Percentiles rank a stretch among this genome's conserved stretches.
Evolutionary conservation across 2,113 vertebrate genomes (phyloP).

Genomic region (Galeopterus variegatus): DNA sequence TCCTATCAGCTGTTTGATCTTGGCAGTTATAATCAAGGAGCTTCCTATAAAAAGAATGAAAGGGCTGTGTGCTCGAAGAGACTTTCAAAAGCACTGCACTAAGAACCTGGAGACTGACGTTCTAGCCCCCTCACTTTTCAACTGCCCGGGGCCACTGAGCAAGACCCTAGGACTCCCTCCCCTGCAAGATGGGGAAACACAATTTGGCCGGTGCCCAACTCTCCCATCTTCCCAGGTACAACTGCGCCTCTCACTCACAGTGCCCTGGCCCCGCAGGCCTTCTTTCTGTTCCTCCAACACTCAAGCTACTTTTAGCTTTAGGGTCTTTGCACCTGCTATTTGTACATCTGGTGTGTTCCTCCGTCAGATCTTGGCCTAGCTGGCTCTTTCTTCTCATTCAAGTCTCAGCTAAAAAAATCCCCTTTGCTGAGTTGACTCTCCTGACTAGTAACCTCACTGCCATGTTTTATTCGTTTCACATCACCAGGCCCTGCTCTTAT

Average conservation of each 20-base stretch:
- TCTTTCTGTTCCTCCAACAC: slow-evolving; percentile 73
- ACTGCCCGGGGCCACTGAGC: slow-evolving; percentile 63
- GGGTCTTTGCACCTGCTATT: slow-evolving; percentile 49
- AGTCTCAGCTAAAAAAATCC: slow-evolving; percentile 53
- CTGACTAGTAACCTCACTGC: background rate
- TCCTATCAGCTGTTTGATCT: slow-evolving; percentile 82
- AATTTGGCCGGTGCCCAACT: slow-evolving; percentile 13
- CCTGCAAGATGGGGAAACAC: slow-evolving; percentile 2
- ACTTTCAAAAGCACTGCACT: slow-evolving; percentile 72
- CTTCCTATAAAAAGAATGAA: slow-evolving; percentile 78
- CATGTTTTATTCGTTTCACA: slow-evolving; percentile 5
- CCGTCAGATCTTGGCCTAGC: slow-evolving; percentile 74
- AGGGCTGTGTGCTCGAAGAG: slow-evolving; percentile 25
- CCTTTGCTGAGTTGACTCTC: background rate
- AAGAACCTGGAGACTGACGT: slow-evolving; percentile 36
- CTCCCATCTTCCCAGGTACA: slow-evolving; percentile 38
- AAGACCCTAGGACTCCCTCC: slow-evolving; percentile 61
- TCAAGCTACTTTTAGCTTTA: slow-evolving; percentile 67
- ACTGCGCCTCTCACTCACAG: background rate
- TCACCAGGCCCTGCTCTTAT: background rate
- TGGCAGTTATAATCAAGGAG: slow-evolving; percentile 84
- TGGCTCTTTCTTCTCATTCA: slow-evolving; percentile 56
- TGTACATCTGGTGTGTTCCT: background rate
- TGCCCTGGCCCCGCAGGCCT: slow-evolving; percentile 65
- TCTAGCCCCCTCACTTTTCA: slow-evolving; percentile 40